phyloP scores from a whole-genome alignment of 2,113 vertebrate species.

The Notechis scutatus region DNA sequence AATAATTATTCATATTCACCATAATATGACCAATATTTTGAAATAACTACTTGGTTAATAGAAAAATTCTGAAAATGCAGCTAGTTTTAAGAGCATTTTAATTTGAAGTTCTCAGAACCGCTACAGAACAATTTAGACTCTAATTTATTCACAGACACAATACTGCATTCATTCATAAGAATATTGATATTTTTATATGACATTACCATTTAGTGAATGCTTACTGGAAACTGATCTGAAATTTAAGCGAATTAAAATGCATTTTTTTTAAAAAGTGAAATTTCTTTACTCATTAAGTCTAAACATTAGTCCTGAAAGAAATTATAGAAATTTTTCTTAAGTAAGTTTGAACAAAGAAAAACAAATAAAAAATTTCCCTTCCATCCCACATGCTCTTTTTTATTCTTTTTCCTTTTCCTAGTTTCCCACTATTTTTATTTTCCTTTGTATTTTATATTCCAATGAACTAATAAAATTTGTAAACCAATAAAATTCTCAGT shows the following conservation, averaged over 20 bases:
- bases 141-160: constrained; percentile 26
- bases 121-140: constrained; percentile 19
- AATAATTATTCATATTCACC: not conserved
- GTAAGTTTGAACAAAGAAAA: not conserved
- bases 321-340: not conserved
- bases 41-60: not conserved
- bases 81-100: not conserved
- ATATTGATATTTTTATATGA: not conserved
- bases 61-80: not conserved
- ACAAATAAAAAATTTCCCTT: constrained; percentile 41
- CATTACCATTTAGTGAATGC: not conserved
- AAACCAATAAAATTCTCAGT: constrained; percentile 32
- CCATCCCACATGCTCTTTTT: not conserved
- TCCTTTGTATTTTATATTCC: not conserved
- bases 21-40: not conserved
- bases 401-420: not conserved
- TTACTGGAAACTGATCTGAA: not conserved
- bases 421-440: not conserved
- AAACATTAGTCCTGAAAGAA: not conserved
- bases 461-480: not conserved
- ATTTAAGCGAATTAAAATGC: not conserved
- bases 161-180: constrained; percentile 6
- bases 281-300: not conserved
- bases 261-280: not conserved
- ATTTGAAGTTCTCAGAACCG: constrained; percentile 2